Percentiles rank a stretch among this genome's conserved stretches.
Conservation (phyloP, 2,113 vertebrate species). For the Ifrita kowaldi region DNA sequence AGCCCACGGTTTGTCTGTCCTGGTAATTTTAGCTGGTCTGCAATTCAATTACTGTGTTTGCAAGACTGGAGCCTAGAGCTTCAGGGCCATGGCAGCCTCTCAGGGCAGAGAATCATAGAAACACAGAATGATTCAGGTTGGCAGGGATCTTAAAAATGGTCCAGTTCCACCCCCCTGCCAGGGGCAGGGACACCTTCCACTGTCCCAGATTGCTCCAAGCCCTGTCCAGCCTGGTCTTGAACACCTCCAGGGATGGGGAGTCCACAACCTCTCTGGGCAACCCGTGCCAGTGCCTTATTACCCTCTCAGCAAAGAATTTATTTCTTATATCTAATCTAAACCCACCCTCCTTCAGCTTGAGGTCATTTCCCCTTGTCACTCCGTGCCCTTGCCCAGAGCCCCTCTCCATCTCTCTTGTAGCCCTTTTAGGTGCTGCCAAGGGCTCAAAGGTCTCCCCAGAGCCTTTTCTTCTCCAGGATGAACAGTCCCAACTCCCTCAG, state of each 20-base stretch:
- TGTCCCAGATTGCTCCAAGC: neutral
- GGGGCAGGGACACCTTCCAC: neutral
- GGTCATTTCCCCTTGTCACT: neutral
- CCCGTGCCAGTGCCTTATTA: neutral
- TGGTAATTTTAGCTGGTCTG: neutral
- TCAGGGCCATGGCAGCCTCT: neutral
- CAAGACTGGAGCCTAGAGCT: neutral
- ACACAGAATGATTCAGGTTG: neutral
- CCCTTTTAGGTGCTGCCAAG: neutral
- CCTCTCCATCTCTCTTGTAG: neutral
- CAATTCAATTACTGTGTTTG: neutral
- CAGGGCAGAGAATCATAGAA: neutral
- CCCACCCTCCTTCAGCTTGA: neutral
- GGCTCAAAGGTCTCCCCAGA: neutral
- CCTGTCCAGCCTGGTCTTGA: neutral
- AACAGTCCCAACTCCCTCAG: neutral
- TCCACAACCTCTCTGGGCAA: neutral
- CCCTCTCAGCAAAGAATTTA: neutral
- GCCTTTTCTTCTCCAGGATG: neutral
- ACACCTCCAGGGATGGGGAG: neutral
- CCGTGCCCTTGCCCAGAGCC: neutral
- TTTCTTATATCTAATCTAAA: neutral
- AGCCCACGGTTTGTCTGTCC: neutral
- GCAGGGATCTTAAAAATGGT: neutral
- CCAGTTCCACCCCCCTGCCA: neutral